Evolutionary conservation across 1,140 invertebrate species (phyloP).

Genomic region (Babylonia areolata): DNA sequence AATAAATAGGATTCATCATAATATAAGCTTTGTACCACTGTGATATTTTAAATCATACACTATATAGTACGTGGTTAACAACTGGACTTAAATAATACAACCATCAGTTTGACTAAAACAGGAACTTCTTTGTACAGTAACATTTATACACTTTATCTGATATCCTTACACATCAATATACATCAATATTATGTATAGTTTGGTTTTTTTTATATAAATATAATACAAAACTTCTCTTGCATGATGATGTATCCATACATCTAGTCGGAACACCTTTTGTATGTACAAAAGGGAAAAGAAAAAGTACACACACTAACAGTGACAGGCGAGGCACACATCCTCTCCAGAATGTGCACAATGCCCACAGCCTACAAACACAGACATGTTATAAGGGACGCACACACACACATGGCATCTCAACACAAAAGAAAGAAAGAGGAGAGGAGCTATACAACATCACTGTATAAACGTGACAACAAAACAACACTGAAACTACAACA

Average conservation of each 20-base stretch:
- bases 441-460: background rate
- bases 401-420: background rate
- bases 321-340: background rate
- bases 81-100: slow-evolving; percentile 63
- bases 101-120: slow-evolving; percentile 59
- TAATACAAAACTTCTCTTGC: slow-evolving; percentile 50
- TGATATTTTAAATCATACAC: slow-evolving; percentile 43
- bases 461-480: background rate
- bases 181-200: slow-evolving; percentile 25
- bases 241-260: slow-evolving; percentile 43
- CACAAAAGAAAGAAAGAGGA: background rate
- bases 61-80: slow-evolving; percentile 58
- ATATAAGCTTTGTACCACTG: slow-evolving; percentile 37
- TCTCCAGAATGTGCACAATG: background rate
- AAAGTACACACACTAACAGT: background rate
- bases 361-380: background rate
- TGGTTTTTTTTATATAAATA: slow-evolving; percentile 37
- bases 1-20: slow-evolving; percentile 50
- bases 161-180: slow-evolving; percentile 41
- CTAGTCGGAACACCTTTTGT: background rate
- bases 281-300: background rate
- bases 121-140: slow-evolving; percentile 39
- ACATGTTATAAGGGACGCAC: background rate
- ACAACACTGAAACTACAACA: background rate
- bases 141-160: slow-evolving; percentile 37